Evolutionary conservation across 1,140 invertebrate genomes (phyloP).

Genomic region (Aphelinus atriplicis): DNA sequence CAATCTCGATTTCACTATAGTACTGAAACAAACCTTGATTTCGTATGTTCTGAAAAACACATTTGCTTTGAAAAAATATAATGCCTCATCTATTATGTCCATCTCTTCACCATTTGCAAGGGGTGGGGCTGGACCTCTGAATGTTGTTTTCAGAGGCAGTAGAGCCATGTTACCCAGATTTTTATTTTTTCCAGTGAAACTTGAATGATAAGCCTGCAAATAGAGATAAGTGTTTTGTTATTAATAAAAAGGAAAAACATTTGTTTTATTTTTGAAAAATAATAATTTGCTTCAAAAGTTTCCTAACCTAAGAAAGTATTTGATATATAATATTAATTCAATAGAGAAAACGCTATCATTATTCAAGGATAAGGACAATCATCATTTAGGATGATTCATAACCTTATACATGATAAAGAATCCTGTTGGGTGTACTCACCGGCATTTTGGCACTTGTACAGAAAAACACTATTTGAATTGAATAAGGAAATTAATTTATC

Average conservation of each 20-base stretch:
- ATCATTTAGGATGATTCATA: slow-evolving; percentile 19
- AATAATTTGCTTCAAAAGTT: no score
- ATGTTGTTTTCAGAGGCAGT: slow-evolving; percentile 86
- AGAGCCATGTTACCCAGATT: slow-evolving; percentile 93
- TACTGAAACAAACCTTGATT: slow-evolving; percentile 80
- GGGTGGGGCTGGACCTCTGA: slow-evolving; percentile 86
- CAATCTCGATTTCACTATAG: no score
- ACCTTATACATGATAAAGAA: slow-evolving; percentile 7
- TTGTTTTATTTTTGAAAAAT: not conserved
- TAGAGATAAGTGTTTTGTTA: not conserved
- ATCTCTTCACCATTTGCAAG: slow-evolving; percentile 72
- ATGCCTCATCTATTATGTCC: slow-evolving; percentile 98
- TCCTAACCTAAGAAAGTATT: no score
- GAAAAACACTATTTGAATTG: not conserved
- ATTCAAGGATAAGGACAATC: no score
- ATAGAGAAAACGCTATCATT: no score
- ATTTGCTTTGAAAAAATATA: slow-evolving; percentile 98
- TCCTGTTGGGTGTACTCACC: slow-evolving; percentile 30
- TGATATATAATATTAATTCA: no score
- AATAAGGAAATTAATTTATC: not conserved
- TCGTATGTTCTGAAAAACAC: slow-evolving; percentile 99
- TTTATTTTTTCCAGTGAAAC: slow-evolving; percentile 78
- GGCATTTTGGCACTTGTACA: slow-evolving; percentile 37
- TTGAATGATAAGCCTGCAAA: slow-evolving; percentile 88
- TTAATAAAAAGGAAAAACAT: not conserved